A percentile compares a stretch with the other conserved stretches of the same genome.
phyloP scores from a whole-genome alignment of 1,140 invertebrate genomes.

The Eupristina koningsbergeri region DNA sequence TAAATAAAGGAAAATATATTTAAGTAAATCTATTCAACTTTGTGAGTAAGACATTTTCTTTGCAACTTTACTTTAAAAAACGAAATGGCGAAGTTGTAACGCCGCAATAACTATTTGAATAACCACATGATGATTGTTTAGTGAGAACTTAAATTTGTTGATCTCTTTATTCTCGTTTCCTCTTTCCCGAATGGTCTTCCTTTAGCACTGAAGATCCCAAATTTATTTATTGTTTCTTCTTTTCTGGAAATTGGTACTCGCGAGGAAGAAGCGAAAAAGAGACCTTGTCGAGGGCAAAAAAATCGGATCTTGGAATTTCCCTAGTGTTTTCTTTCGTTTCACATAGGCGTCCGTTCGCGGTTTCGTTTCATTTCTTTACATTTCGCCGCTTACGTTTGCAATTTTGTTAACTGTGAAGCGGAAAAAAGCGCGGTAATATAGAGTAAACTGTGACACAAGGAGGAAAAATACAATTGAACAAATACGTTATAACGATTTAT shows the following conservation, averaged over 20 bases:
- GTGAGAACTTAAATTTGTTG: no score
- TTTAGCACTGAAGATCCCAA: no score
- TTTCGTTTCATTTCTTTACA: not conserved
- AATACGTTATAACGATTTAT: not conserved
- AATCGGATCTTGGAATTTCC: slow-evolving; percentile 21
- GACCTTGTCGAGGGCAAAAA: not conserved
- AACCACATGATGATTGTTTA: no score
- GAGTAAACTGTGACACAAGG: not conserved
- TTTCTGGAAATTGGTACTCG: slow-evolving; percentile 16
- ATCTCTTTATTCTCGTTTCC: no score
- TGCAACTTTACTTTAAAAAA: no score
- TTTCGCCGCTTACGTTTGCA: not conserved
- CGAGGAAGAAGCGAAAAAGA: not conserved
- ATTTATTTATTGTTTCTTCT: not conserved
- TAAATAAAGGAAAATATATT: no score
- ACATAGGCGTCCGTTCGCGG: not conserved
- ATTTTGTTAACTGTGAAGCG: slow-evolving; percentile 26
- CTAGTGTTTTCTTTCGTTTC: slow-evolving; percentile 40
- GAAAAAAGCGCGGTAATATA: slow-evolving; percentile 11
- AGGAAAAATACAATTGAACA: slow-evolving; percentile 20
- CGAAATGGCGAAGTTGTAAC: no score
- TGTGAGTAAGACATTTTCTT: no score
- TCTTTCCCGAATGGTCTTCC: no score
- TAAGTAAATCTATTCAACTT: no score
- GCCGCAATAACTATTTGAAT: no score